Conservation (phyloP, 1,140 invertebrate species). For the Palaemon carinicauda region DNA sequence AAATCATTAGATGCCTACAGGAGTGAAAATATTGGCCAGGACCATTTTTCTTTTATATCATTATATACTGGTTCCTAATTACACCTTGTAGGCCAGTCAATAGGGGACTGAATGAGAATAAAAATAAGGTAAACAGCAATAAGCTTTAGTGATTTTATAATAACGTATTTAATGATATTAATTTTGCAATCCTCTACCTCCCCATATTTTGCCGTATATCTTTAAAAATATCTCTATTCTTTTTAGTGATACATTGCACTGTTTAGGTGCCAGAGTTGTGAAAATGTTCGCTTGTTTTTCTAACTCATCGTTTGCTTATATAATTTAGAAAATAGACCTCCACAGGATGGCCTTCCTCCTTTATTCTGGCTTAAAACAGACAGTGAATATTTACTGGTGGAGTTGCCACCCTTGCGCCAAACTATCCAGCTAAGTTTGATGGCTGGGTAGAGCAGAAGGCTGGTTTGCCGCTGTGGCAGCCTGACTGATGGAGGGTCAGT, state of each 20-base stretch:
- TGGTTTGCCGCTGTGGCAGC: too few relatives aligned
- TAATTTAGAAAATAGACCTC: conserved; percentile 14
- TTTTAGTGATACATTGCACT: neutral
- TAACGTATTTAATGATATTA: conserved; percentile 1
- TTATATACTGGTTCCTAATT: too few relatives aligned
- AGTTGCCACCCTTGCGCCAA: neutral
- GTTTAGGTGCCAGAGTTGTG: conserved; percentile 2
- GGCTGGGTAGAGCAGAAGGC: too few relatives aligned
- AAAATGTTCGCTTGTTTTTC: conserved; percentile 29
- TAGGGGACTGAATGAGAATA: too few relatives aligned
- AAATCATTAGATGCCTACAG: too few relatives aligned
- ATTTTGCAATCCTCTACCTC: conserved; percentile 30
- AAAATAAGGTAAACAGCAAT: conserved; percentile 13
- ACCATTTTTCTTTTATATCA: too few relatives aligned
- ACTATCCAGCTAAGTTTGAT: too few relatives aligned
- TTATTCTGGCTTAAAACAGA: too few relatives aligned
- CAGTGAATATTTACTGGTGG: neutral
- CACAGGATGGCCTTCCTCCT: conserved; percentile 11
- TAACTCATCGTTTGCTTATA: neutral
- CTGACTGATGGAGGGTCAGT: too few relatives aligned
- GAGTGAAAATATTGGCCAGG: too few relatives aligned
- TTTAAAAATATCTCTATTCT: conserved; percentile 3
- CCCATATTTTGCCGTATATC: conserved; percentile 1
- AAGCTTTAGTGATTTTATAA: conserved; percentile 8
- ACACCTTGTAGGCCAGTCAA: too few relatives aligned